phyloP scores from a whole-genome alignment of 2,797 vertebrate species.

The Platalea minor region DNA sequence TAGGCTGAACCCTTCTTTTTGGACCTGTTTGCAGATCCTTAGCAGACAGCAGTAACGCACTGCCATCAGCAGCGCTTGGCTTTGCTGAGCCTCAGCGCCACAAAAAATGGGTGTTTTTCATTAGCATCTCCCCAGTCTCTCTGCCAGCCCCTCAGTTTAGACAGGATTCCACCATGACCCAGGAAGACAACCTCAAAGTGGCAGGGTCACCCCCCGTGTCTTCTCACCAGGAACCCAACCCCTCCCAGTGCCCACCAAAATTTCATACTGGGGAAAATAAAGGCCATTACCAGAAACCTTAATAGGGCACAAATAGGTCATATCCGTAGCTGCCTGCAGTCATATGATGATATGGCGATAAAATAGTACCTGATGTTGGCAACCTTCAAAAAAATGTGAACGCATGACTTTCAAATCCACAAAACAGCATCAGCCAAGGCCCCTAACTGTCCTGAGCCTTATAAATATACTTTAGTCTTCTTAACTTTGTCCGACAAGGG shows the following conservation, averaged over 20 bases:
- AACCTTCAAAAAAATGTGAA: background rate
- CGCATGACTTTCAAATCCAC: background rate
- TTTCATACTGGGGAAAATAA: background rate
- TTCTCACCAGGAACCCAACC: background rate
- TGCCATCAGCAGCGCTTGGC: background rate
- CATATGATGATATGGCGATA: background rate
- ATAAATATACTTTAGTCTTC: background rate
- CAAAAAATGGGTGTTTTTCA: background rate
- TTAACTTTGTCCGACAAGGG: background rate
- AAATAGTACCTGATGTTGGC: background rate
- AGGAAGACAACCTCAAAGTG: background rate
- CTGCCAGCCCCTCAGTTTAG: background rate
- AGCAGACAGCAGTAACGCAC: background rate
- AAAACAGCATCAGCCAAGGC: background rate
- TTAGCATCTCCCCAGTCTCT: background rate
- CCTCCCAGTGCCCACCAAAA: background rate
- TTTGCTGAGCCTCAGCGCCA: background rate
- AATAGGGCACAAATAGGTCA: background rate
- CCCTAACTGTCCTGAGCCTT: background rate
- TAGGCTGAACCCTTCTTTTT: background rate
- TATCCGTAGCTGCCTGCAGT: background rate
- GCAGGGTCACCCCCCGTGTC: background rate
- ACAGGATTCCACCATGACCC: accelerated
- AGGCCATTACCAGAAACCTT: background rate
- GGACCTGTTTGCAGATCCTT: background rate